phyloP scores from a whole-genome alignment of 2,797 vertebrate species.

The Pipistrellus pygmaeus region DNA sequence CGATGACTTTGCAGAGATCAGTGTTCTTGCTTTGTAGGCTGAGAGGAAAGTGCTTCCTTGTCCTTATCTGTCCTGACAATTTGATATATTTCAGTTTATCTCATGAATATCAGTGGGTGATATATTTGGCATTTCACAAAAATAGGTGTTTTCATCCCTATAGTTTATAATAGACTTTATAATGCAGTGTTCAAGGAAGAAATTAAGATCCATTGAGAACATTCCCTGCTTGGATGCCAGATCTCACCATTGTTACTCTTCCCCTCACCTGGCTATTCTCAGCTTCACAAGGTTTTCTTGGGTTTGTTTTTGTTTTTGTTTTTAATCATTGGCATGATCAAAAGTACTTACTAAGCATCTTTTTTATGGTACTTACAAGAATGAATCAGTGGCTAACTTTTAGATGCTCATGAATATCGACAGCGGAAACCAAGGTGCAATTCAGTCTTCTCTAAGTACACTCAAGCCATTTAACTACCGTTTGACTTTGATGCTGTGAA shows the following conservation, averaged over 20 bases:
- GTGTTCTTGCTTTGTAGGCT: slow-evolving; percentile 64
- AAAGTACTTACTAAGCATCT: slow-evolving; percentile 51
- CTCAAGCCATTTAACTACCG: not conserved
- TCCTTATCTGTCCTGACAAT: slow-evolving; percentile 71
- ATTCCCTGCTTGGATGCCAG: not conserved
- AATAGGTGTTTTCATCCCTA: slow-evolving; percentile 74
- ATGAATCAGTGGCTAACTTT: slow-evolving; percentile 19
- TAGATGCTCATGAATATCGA: slow-evolving; percentile 8
- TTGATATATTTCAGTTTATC: slow-evolving; percentile 81
- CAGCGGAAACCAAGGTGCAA: slow-evolving; percentile 20
- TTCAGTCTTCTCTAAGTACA: not conserved
- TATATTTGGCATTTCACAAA: slow-evolving; percentile 78
- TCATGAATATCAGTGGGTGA: slow-evolving; percentile 74
- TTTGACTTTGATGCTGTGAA: not conserved
- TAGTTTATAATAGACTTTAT: slow-evolving; percentile 77
- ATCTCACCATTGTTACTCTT: slow-evolving; percentile 31
- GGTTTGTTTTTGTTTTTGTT: not conserved
- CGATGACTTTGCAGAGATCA: slow-evolving; percentile 61
- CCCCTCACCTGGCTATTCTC: slow-evolving; percentile 45
- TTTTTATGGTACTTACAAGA: slow-evolving; percentile 30
- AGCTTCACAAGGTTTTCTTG: slow-evolving; percentile 34
- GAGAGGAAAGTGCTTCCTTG: slow-evolving; percentile 64
- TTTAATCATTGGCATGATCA: slow-evolving; percentile 35
- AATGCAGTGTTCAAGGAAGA: slow-evolving; percentile 60
- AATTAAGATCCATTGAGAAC: slow-evolving; percentile 54